Base-by-base conservation (phyloP, 2,797 vertebrate genomes). In the Notoglanidium macrostoma region DNA sequence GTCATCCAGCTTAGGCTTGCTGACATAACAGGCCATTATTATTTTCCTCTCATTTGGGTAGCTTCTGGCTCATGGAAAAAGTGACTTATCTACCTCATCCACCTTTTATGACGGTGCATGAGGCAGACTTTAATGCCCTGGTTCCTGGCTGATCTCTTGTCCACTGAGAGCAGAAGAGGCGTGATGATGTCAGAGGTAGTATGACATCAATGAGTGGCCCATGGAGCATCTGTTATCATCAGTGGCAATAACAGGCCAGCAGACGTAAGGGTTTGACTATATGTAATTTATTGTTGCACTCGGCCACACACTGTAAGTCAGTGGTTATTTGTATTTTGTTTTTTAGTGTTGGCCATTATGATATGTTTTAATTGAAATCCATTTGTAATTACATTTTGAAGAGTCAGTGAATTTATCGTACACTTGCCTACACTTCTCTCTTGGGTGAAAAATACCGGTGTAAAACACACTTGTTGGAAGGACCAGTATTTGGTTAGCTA, bases 51-150 rank as follows among this genome's bases (percentile, higher is more conserved):
- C 92, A 91, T 90, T 90, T 91, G 83, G 88, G 59, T 87, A 88
- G 91, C 93, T 90, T 93, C 91, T 93, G 89, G 90, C 91, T 94
- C 91, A 96, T 96, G 96, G 96, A 96, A 96, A 96, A 94, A 93
- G 90, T 94, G 93, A 96, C 92, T 92, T 94, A 92, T 91, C 89
- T 54, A 54, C 83, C 90, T 91, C 92, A 92, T 92, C 73, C 90
- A 63, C 78, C n/a, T 87, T 92, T 90, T 89, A 90, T 90, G 90
- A 91, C 77, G 89, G 85, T 84, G 88, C 55, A 85, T 90, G 90
- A 90, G 81, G 91, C 90, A 91, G 90, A 63, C 83, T 89, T 86
- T 89, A 90, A 90, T 91, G 91, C 85, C 81, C 59, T 84, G 73
- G 83, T 76, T 61, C 29, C 79, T 87, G 89, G 54, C 51, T 77